Conservation (phyloP, 2,113 vertebrate genomes). For the Pleuronectes platessa region DNA sequence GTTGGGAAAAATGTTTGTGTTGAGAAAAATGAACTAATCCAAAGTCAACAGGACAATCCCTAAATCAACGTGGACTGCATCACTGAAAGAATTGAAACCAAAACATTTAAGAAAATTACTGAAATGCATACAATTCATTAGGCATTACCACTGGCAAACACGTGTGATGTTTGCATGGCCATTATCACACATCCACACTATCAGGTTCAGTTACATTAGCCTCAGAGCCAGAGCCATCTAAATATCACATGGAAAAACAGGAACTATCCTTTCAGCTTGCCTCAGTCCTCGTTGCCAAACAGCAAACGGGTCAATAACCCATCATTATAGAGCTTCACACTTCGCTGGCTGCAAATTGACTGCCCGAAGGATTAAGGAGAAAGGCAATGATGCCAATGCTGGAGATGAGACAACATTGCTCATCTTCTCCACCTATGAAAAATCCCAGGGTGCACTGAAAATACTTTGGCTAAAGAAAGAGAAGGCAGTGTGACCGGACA, state of each 20-base stretch:
- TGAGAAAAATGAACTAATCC: neutral
- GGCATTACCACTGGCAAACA: slow-evolving; percentile 1
- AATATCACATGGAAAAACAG: slow-evolving; percentile 72
- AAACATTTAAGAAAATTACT: slow-evolving; percentile 3
- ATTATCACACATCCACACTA: slow-evolving; percentile 40
- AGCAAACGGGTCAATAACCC: slow-evolving; percentile 91
- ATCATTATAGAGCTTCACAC: slow-evolving; percentile 92
- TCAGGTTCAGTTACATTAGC: slow-evolving; percentile 41
- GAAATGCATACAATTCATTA: slow-evolving; percentile 1
- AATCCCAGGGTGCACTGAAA: slow-evolving; percentile 50
- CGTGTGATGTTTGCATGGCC: slow-evolving; percentile 10
- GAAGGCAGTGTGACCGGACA: slow-evolving; percentile 46
- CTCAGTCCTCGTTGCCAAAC: slow-evolving; percentile 82
- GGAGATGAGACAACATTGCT: slow-evolving; percentile 80
- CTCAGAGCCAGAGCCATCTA: slow-evolving; percentile 45
- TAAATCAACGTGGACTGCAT: slow-evolving; percentile 4
- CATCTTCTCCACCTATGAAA: slow-evolving; percentile 75
- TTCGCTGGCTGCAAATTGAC: slow-evolving; percentile 88
- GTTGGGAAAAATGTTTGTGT: too few species aligned
- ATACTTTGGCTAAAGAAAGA: slow-evolving; percentile 42
- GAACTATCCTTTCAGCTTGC: slow-evolving; percentile 75
- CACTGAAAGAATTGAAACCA: neutral
- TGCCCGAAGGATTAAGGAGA: slow-evolving; percentile 87
- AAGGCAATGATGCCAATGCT: slow-evolving; percentile 76
- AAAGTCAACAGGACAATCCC: neutral